Base-by-base conservation (phyloP, 2,113 vertebrate species). In the Embiotoca jacksoni region DNA sequence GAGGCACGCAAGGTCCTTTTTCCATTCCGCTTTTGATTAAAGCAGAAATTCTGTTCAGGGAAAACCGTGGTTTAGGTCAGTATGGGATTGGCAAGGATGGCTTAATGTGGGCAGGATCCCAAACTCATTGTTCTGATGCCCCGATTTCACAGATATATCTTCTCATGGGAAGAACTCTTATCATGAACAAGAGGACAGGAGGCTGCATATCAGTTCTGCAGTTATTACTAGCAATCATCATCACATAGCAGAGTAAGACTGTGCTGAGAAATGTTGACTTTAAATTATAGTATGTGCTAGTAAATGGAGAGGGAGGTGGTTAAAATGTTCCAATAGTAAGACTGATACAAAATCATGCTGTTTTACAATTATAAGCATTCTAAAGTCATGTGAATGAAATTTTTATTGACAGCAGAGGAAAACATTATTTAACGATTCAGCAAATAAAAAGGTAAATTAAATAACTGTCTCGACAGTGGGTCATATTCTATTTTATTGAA, bases 11-110 rank as follows among this genome's bases (percentile, higher is more conserved):
- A 90, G 95, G 94, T 96, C 85, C 83, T 88, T 97, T 96, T 97
- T 95, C 95, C 94, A 96, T 96, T 97, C 97, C 93, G 94, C 94
- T 96, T 97, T 97, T 98, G 96, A 98, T 98, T 99, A 98, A 97
- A 96, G 94, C 95, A 94, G 95, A 96, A 96, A 96, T 96, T 96
- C 92, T 96, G 92, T 95, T 93, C 30, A 2, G 95, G 86, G 93
- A 94, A 78, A 95, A 92, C 86, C 76, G 72, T 85, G 86, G 95
- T 93, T 94, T 93, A 85, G 94, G 95, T 95, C 82, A 87, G 86
- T 76, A 82, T 85, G 58, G 85, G 88, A 87, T 78, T 73, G 81
- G 75, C 76, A 86, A 85, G 80, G 72, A 88, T 83, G 87, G 65
- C 88, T 86, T 87, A 84, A 88, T 87, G 69, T 90, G 82, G 83